Conservation (phyloP, 2,888 invertebrate genomes). For the Drosophila austrosaltans region DNA sequence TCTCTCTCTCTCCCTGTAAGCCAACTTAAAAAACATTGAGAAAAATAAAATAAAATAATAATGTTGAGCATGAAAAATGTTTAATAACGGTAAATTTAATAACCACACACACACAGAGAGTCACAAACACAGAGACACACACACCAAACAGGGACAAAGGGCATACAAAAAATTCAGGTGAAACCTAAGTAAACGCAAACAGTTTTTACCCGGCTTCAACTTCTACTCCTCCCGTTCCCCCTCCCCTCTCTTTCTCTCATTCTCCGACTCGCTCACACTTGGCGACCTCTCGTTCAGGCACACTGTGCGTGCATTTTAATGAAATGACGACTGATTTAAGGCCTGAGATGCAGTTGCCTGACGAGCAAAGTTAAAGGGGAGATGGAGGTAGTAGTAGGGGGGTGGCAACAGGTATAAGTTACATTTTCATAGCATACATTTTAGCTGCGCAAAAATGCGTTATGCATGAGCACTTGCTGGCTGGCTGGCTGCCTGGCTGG, state of each 20-base stretch:
- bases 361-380: conserved; percentile 32
- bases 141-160: conserved; percentile 11
- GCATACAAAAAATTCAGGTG: conserved; percentile 27
- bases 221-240: background rate
- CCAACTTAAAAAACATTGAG: background rate
- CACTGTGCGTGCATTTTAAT: conserved; percentile 65
- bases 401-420: conserved; percentile 72
- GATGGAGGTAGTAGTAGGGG: background rate
- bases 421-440: conserved; percentile 75
- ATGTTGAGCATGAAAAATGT: conserved; percentile 36
- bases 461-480: conserved; percentile 74
- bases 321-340: conserved; percentile 75
- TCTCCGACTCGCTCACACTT: background rate
- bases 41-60: conserved; percentile 15
- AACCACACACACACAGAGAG: conserved; percentile 13
- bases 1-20: background rate
- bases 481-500: too few relatives aligned
- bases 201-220: background rate
- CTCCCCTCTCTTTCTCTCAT: background rate
- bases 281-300: conserved; percentile 16
- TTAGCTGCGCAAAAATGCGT: conserved; percentile 72
- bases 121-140: too few relatives aligned
- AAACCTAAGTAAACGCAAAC: conserved; percentile 28
- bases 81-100: conserved; percentile 47
- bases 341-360: conserved; percentile 23